phyloP scores from a whole-genome alignment of 2,888 invertebrate species.

The Aplocera efformata region DNA sequence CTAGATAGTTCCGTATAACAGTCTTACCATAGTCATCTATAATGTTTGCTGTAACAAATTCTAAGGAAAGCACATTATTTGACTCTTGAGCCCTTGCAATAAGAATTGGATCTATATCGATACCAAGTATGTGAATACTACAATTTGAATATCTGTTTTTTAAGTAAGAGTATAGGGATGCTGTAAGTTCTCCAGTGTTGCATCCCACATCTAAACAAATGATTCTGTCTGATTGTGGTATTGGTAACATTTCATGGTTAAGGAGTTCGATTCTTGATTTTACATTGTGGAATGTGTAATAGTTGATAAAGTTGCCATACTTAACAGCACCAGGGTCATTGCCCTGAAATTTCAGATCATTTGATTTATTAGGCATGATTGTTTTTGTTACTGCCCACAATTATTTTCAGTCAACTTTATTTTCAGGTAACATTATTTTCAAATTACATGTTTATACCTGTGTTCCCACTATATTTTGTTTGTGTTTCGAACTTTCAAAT shows the following conservation, averaged over 20 bases:
- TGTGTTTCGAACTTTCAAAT: too few relatives aligned
- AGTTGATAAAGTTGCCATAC: constrained; percentile 93
- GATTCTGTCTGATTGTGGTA: constrained; percentile 38
- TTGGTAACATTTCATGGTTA: constrained; percentile 56
- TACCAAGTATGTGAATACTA: constrained; percentile 78
- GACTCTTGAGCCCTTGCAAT: constrained; percentile 83
- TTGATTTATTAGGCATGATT: constrained; percentile 29
- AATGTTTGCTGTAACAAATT: constrained; percentile 82
- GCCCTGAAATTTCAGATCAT: constrained; percentile 65
- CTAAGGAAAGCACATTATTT: constrained; percentile 66
- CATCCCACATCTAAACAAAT: constrained; percentile 87
- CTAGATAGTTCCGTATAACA: constrained; percentile 71
- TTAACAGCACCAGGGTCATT: constrained; percentile 88
- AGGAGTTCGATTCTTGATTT: constrained; percentile 84
- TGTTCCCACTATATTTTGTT: too few relatives aligned
- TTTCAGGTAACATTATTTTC: too few relatives aligned
- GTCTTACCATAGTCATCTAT: constrained; percentile 62
- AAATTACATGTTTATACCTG: too few relatives aligned
- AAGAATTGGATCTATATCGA: constrained; percentile 87
- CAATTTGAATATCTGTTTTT: constrained; percentile 52
- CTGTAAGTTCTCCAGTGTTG: constrained; percentile 89
- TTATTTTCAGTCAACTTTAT: too few relatives aligned
- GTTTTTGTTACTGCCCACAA: not conserved
- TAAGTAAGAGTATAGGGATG: constrained; percentile 77
- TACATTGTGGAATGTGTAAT: constrained; percentile 89